Base-by-base conservation (phyloP, 2,888 invertebrate genomes). In the Sinhomidia bicolor region DNA sequence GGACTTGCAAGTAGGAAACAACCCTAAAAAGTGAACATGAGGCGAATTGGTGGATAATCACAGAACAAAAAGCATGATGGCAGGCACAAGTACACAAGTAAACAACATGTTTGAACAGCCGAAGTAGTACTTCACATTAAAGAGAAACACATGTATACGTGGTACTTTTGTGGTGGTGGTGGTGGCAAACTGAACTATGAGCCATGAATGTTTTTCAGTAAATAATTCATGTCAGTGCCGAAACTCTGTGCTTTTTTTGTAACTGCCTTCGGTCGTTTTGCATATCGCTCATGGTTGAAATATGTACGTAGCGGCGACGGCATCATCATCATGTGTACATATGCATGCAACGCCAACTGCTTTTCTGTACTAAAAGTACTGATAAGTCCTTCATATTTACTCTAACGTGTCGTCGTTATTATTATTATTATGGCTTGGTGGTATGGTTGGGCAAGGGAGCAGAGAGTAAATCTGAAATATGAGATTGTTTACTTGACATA, bases 141-240 rank as follows among this genome's bases (percentile, higher is more conserved):
- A 57, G 10, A 4, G 20, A 2, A 57, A 10, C 20, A 57, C 57
- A 57, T 57, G 10, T 20, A 57, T 14, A 2, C 47, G 14, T 41
- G 5, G 6, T 51, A 17, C 10, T 2, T 57, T 57, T 57, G 3
- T 57, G 20, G 20, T 47, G 12, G 10, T 47, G n/a, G n/a, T n/a
- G n/a, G n/a, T n/a, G n/a, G n/a, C n/a, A n/a, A n/a, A n/a, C n/a
- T n/a, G n/a, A n/a, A n/a, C 4, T 51, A 5, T 17, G 44, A 71
- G 10, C 41, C 71, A n/a, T 23, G 44, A 44, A 71, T 41, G 44
- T 44, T 71, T 23, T 26, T 29, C 29, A 29, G 71, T 78, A 62
- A 85, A 85, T 85, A 71, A 85, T 85, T 85, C 74, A 84, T 84
- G 74, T 44, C 84, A 84, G 78, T 85, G 85, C 85, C 60, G 85